A percentile compares a stretch with the other conserved stretches of the same genome.
These are phyloP conservation scores for Macropis europaea DNA, from an alignment of 2,888 invertebrate genomes.

Conservation along the genomic window DNA sequence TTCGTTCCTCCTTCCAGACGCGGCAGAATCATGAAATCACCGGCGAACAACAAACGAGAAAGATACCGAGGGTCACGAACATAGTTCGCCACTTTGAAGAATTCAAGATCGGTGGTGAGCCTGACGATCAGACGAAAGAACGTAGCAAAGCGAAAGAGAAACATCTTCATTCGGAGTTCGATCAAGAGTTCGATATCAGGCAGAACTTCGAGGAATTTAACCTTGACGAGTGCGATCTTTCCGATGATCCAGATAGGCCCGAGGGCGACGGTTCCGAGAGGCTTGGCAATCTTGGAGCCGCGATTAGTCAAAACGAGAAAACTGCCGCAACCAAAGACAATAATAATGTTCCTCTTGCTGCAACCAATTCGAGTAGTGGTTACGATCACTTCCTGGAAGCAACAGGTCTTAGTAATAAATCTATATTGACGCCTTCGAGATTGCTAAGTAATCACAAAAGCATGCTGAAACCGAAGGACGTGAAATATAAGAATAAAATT, in stretches of 20 bases:
- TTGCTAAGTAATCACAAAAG: conserved; percentile 88
- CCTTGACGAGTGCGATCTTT: conserved; percentile 86
- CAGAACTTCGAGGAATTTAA: conserved; percentile 91
- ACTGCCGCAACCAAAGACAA: conserved; percentile 78
- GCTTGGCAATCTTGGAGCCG: conserved; percentile 68
- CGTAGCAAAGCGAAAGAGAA: conserved; percentile 63
- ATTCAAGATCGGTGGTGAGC: conserved; percentile 75
- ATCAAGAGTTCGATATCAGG: conserved; percentile 84
- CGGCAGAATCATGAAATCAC: conserved; percentile 48
- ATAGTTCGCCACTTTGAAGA: conserved; percentile 78
- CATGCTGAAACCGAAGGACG: conserved; percentile 88
- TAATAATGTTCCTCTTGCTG: conserved; percentile 65
- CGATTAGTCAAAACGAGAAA: conserved; percentile 79
- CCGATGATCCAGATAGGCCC: conserved; percentile 74
- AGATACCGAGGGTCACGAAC: conserved; percentile 70
- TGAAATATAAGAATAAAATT: conserved; percentile 87
- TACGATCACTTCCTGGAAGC: conserved; percentile 90
- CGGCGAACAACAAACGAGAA: conserved; percentile 45
- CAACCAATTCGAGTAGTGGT: conserved; percentile 78
- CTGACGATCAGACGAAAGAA: conserved; percentile 56
- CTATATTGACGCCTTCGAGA: conserved; percentile 85
- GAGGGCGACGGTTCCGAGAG: conserved; percentile 76
- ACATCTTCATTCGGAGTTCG: conserved; percentile 59
- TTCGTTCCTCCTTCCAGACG: conserved; percentile 68
- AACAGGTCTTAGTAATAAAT: conserved; percentile 90